Base-by-base conservation (phyloP, 2,888 invertebrate genomes). In the Pammene aurita region DNA sequence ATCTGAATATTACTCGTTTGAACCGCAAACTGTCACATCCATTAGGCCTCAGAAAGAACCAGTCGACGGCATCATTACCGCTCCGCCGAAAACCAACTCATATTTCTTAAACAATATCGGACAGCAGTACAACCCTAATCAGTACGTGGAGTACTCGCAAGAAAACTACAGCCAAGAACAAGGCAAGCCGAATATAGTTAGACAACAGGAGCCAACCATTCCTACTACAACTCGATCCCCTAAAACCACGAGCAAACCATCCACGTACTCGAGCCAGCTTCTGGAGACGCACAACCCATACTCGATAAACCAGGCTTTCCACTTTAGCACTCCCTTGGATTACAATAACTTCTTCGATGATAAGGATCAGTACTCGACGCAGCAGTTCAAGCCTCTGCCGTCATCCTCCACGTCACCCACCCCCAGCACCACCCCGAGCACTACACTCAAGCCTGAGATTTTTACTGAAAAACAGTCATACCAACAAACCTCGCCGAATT, bases 291-390 rank as follows among this genome's bases (percentile, higher is more conserved):
- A 92, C 67, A 92, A 92, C 73, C 92, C 93, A 0, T 93, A 90
- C 74, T 91, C 91, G 0, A 92, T 92, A 66, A 93, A 93, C 73
- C 92, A 92, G 75, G 92, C 91, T 0, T 92, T 92, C 81, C 90
- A 91, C 75, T 90, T 90, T 70, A 93, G 89, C 75, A 92, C 92
- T 62, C 92, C 92, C 7, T 78, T 91, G 68, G 93, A 92, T 71
- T 90, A 92, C 73, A 89, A 89, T 65, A 88, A 80, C 70, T 88
- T 86, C 73, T 87, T 85, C 38, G 90, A 92, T 26, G 92, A 92
- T 57, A 89, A 89, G 75, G 88, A 88, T 71, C 80, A 85, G 13
- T 78, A 82, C 50, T 79, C 78, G 1, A 83, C 81, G 41, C 81
- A 84, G 71, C 82, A 78, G 62, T 71, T 79, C 16, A 76, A 72